Conservation (phyloP, 2,888 invertebrate species). For the Perdita meconis region DNA sequence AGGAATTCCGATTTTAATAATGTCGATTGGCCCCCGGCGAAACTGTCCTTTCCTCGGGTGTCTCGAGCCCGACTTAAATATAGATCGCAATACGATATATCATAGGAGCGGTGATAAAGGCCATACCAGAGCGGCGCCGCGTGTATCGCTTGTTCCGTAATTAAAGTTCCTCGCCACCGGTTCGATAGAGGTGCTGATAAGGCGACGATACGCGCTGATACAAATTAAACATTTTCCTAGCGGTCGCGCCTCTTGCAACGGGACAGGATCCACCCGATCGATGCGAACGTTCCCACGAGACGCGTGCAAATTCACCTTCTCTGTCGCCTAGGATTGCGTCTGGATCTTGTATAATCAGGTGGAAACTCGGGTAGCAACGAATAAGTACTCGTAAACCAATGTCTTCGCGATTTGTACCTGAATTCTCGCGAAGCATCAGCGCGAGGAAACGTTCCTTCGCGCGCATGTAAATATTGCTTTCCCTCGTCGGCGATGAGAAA, state of each 20-base stretch:
- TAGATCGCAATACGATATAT: constrained; percentile 39
- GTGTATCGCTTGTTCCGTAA: constrained; percentile 69
- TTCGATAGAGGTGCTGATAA: constrained; percentile 70
- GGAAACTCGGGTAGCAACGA: too few species aligned
- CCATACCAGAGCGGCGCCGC: constrained; percentile 39
- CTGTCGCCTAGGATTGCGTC: not conserved
- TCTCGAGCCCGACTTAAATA: constrained; percentile 39
- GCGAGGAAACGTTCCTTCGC: not conserved
- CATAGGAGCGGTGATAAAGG: constrained; percentile 57
- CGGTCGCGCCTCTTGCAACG: not conserved
- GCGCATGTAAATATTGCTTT: not conserved
- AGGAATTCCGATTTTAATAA: constrained; percentile 47
- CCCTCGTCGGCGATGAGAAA: not conserved
- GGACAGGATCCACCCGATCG: not conserved
- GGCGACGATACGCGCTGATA: constrained; percentile 63
- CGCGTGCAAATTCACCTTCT: not conserved
- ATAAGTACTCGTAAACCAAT: not conserved
- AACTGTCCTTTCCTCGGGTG: constrained; percentile 6
- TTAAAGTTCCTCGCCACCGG: constrained; percentile 69
- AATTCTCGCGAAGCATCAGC: not conserved
- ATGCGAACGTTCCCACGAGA: constrained; percentile 35
- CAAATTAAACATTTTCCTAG: constrained; percentile 67
- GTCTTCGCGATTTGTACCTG: too few species aligned
- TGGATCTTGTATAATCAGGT: too few species aligned
- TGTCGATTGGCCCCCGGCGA: not conserved